Base-by-base conservation (phyloP, 2,888 invertebrate genomes). In the Hoplodrina ambigua region DNA sequence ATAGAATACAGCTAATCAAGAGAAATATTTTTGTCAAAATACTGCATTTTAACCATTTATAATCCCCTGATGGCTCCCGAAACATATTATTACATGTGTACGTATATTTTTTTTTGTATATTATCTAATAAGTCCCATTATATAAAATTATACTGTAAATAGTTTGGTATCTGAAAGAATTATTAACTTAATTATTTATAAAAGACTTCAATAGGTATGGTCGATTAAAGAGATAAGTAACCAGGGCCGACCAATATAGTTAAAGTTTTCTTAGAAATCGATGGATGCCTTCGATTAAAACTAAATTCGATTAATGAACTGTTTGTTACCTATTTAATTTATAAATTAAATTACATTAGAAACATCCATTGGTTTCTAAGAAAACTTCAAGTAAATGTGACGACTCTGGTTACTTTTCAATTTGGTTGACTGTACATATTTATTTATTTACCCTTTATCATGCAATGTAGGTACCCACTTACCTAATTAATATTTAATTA, bases 11-110 rank as follows among this genome's bases (percentile, higher is more conserved):
- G 67, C 44, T 33, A 46, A 63, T 56, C 53, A 63, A 76, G 63
- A 80, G 55, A 60, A 65, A 75, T 82, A 75, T 80, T 78, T 78
- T 66, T 75, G 60, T 71, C 71, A 10, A 30, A 25, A n/a, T 44
- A 69, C 54, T 25, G 55, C 59, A 71, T 80, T 70, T 63, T 66
- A 56, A 50, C 20, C 50, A 60, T 61, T 80, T 70, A 59, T 66
- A 59, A 50, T 19, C 49, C 62, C 63, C 41, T 4, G 11, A 49
- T 57, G 54, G 75, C 53, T 69, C 55, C 55, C 19, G 30, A 65
- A 37, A 78, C 25, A 55, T 70, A 62, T 44, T 58, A n/a, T 65
- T 13, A 66, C 30, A 53, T 49, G 2, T 25, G 25, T 25, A 54
- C 20, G 19, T 57, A 44, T 67, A 49, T 75, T 49, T 59, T 25